Percentiles rank a stretch among this genome's conserved stretches.
Evolutionary conservation across 2,797 vertebrate species (phyloP).

Genomic region (Strix occidentalis): DNA sequence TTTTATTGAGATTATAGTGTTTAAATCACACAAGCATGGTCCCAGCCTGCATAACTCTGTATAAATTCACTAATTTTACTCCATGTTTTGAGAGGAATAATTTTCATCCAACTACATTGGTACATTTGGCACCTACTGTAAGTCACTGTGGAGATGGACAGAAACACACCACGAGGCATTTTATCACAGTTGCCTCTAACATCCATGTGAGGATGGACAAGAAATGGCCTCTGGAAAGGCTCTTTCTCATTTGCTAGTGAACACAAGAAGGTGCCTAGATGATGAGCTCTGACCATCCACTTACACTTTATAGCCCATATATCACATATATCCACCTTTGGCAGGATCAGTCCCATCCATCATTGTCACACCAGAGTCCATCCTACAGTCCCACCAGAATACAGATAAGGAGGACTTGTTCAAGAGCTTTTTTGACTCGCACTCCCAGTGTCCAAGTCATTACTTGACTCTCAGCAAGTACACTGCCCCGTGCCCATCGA

Average conservation of each 20-base stretch:
- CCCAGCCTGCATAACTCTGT: background rate
- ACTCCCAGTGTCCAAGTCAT: background rate
- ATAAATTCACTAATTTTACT: background rate
- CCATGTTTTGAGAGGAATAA: background rate
- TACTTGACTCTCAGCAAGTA: background rate
- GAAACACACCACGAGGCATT: background rate
- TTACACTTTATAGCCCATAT: background rate
- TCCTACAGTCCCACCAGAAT: background rate
- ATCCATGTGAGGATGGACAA: background rate
- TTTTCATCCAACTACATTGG: background rate
- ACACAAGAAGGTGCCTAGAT: background rate
- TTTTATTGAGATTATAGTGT: background rate
- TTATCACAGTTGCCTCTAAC: background rate
- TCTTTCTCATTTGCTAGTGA: background rate
- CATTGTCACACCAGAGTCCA: rapidly evolving
- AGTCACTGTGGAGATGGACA: background rate
- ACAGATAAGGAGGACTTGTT: background rate
- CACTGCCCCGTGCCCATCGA: rapidly evolving
- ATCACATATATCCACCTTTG: background rate
- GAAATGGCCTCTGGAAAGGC: background rate
- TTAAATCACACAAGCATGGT: background rate
- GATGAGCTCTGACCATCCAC: background rate
- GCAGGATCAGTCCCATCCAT: background rate
- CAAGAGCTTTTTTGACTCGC: background rate
- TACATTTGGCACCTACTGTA: background rate